Evolutionary conservation across 1,140 invertebrate genomes (phyloP).

Genomic region (Drosophila tani): DNA sequence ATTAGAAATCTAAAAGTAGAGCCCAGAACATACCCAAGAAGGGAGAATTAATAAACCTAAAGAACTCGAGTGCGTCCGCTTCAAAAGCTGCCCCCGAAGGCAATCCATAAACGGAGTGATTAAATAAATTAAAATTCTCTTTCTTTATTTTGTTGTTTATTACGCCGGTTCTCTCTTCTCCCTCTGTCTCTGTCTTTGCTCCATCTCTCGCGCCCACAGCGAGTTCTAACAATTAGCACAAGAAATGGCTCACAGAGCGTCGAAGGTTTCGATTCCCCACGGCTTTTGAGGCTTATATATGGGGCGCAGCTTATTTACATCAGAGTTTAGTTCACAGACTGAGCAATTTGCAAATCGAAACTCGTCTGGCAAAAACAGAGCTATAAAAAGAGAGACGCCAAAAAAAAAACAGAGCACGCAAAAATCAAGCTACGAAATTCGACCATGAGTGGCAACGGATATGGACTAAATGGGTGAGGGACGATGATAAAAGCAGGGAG

Average conservation of each 20-base stretch:
- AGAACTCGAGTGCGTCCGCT: slow-evolving; percentile 27
- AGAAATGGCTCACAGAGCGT: slow-evolving; percentile 51
- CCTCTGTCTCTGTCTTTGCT: slow-evolving; percentile 3
- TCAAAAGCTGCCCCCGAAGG: slow-evolving; percentile 51
- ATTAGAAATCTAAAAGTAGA: not conserved
- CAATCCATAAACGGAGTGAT: slow-evolving; percentile 70
- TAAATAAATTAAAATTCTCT: slow-evolving; percentile 60
- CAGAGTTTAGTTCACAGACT: slow-evolving; percentile 22
- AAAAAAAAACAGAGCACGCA: slow-evolving; percentile 41
- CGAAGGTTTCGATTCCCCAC: slow-evolving; percentile 5
- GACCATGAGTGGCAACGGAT: slow-evolving; percentile 27
- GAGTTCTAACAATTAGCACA: slow-evolving; percentile 63
- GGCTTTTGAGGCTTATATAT: slow-evolving; percentile 12
- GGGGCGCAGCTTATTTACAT: slow-evolving; percentile 40
- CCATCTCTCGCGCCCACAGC: slow-evolving; percentile 51
- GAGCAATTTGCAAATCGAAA: slow-evolving; percentile 44
- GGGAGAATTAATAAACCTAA: slow-evolving; percentile 16
- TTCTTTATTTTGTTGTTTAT: slow-evolving; percentile 38
- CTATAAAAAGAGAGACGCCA: slow-evolving; percentile 14
- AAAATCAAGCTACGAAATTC: slow-evolving; percentile 23
- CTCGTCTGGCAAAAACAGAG: slow-evolving; percentile 43
- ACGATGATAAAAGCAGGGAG: slow-evolving; percentile 1
- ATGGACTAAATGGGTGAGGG: slow-evolving; percentile 37
- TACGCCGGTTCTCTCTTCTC: slow-evolving; percentile 8
- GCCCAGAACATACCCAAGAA: slow-evolving; percentile 7